These are phyloP conservation scores for Suillia variegata DNA, from an alignment of 2,888 invertebrate genomes.

Conservation along the genomic window DNA sequence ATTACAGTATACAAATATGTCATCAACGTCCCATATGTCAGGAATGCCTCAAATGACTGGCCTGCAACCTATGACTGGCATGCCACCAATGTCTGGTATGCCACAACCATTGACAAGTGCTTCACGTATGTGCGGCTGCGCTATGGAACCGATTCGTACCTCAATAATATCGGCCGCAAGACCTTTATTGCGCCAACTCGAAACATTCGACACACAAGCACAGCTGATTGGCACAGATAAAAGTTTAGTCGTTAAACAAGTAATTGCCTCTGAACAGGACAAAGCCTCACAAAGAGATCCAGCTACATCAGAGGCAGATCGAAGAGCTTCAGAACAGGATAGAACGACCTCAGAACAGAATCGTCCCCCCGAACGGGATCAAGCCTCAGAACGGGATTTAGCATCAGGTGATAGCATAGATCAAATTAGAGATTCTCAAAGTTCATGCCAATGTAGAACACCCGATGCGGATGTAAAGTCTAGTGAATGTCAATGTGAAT, in stretches of 20 bases:
- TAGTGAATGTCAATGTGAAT: neutral
- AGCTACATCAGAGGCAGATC: too few relatives aligned
- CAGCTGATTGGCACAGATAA: too few relatives aligned
- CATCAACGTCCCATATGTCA: neutral
- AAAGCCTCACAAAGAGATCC: too few relatives aligned
- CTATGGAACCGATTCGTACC: constrained; percentile 30
- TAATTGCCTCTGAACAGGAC: too few relatives aligned
- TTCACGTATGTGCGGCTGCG: too few relatives aligned
- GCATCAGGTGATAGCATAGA: neutral
- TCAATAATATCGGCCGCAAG: constrained; percentile 21
- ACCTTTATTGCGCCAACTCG: too few relatives aligned
- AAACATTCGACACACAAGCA: too few relatives aligned
- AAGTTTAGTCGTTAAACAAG: too few relatives aligned
- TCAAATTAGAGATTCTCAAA: neutral
- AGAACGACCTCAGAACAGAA: neutral
- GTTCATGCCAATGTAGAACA: neutral
- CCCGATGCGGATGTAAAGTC: neutral
- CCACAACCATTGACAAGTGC: too few relatives aligned
- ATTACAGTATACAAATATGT: constrained; percentile 6
- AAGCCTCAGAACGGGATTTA: neutral
- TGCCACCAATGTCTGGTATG: neutral
- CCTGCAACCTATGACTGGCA: neutral
- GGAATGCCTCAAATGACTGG: too few relatives aligned
- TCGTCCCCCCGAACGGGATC: neutral
- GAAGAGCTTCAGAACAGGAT: neutral